These are phyloP conservation scores for Stylophora pistillata DNA, from an alignment of 64 coral and sea anemone genomes.

Conservation along the genomic window DNA sequence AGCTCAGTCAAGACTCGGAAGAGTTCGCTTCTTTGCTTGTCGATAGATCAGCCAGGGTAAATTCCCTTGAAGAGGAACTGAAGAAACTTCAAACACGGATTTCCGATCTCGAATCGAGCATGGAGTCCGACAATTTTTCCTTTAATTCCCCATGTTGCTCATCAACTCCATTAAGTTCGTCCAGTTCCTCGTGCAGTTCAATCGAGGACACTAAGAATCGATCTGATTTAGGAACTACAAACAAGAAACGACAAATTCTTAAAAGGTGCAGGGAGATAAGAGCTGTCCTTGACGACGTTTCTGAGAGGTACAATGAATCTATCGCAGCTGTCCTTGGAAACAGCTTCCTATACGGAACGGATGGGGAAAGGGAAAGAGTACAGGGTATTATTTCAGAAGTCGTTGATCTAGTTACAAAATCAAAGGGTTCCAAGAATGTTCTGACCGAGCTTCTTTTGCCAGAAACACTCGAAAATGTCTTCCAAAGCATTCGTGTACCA, in stretches of 20 bases:
- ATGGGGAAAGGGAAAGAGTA: slow-evolving; percentile 7
- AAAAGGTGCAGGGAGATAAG: neutral
- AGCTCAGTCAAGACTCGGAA: neutral
- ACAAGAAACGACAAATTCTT: slow-evolving; percentile 6
- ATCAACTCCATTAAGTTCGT: neutral
- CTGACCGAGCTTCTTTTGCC: neutral
- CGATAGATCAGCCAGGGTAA: neutral
- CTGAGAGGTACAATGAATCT: neutral
- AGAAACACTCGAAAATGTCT: neutral
- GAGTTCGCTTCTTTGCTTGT: neutral
- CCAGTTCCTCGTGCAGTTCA: neutral
- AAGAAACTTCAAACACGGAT: neutral
- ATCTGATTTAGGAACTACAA: neutral
- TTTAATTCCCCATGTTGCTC: neutral
- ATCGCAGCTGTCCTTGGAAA: slow-evolving; percentile 7
- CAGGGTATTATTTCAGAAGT: slow-evolving; percentile 1
- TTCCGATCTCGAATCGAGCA: neutral
- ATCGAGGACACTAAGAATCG: slow-evolving; percentile 5
- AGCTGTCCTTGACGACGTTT: neutral
- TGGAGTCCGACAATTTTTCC: neutral
- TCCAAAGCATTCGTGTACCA: slow-evolving; percentile 23
- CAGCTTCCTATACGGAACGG: neutral
- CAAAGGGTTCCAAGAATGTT: slow-evolving; percentile 1
- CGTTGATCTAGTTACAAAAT: neutral
- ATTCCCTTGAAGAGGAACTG: neutral